Evolutionary conservation across 2,113 vertebrate species (phyloP).

Genomic region (Nyctereutes procyonoides): DNA sequence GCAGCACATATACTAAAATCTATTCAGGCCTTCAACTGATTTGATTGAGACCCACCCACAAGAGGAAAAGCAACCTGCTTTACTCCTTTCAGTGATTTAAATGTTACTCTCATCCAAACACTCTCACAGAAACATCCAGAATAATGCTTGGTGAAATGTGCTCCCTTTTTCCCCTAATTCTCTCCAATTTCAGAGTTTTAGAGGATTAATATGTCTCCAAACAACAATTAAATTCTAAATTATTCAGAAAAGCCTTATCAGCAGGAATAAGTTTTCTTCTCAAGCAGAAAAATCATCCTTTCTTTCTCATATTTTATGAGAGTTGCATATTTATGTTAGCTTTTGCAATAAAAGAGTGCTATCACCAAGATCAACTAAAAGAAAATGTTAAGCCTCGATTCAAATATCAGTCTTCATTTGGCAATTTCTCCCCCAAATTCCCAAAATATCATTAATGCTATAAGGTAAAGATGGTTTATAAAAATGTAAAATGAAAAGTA

Average conservation of each 20-base stretch:
- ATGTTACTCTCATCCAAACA: not conserved
- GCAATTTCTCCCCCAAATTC: not conserved
- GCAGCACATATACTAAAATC: too few relatives aligned
- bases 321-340: not conserved
- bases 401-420: conserved; percentile 55
- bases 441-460: conserved; percentile 34
- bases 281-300: not conserved
- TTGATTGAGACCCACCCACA: not conserved
- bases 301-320: conserved; percentile 35
- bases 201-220: not conserved
- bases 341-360: not conserved
- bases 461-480: conserved; percentile 49
- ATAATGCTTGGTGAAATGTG: not conserved
- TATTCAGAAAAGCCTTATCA: not conserved
- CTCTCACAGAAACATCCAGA: not conserved
- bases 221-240: not conserved
- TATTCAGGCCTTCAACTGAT: not conserved
- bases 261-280: not conserved
- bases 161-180: not conserved
- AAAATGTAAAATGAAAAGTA: conserved; percentile 40
- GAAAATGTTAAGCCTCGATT: conserved; percentile 44
- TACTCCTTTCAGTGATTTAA: not conserved
- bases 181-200: conserved; percentile 27
- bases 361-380: conserved; percentile 40
- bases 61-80: not conserved